Percentiles rank a stretch among this genome's conserved stretches.
Conservation (phyloP, 2,797 vertebrate species). For the Tapirus indicus region DNA sequence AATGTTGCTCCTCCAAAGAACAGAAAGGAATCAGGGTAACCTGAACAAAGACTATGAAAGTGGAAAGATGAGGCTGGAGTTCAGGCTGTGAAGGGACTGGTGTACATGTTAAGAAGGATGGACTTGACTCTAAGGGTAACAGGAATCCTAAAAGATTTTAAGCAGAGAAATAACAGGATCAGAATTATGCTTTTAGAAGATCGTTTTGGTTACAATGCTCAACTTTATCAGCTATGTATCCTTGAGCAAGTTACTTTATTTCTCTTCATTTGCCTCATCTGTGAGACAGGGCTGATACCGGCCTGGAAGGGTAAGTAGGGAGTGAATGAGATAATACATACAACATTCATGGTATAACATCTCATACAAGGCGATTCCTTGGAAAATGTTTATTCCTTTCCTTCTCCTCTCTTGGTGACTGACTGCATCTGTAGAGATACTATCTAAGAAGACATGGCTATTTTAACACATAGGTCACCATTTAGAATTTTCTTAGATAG, state of each 20-base stretch:
- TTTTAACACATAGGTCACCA: neutral
- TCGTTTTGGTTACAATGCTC: neutral
- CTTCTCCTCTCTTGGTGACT: neutral
- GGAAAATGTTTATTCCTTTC: conserved; percentile 3
- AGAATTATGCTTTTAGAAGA: neutral
- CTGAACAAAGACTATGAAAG: neutral
- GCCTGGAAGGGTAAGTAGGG: neutral
- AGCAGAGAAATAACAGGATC: conserved; percentile 15
- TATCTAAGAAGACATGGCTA: neutral
- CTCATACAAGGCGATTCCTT: conserved; percentile 3
- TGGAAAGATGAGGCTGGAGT: neutral
- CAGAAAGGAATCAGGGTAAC: neutral
- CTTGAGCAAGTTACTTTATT: conserved; percentile 4
- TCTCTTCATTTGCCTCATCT: conserved; percentile 10
- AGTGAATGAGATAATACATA: neutral
- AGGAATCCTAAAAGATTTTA: conserved; percentile 14
- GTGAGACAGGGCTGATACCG: neutral
- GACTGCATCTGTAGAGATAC: neutral
- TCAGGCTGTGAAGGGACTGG: neutral
- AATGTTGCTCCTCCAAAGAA: neutral
- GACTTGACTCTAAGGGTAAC: neutral
- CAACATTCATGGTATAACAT: neutral
- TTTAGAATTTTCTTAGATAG: neutral
- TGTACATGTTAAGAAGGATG: neutral
- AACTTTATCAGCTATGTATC: neutral